Conservation (phyloP, 2,113 vertebrate genomes). For the Narcine bancroftii region DNA sequence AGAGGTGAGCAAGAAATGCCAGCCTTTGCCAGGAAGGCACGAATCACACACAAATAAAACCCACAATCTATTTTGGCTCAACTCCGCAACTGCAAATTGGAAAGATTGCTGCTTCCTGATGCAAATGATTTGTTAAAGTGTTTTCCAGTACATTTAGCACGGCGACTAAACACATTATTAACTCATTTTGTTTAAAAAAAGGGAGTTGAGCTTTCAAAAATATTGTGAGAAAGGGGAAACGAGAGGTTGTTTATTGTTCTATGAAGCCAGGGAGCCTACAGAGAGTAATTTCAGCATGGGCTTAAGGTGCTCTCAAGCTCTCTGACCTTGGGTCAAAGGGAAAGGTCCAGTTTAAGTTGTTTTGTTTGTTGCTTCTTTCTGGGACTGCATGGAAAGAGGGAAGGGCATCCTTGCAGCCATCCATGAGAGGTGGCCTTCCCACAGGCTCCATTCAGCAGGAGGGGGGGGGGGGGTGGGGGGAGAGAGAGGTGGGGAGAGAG, state of each 20-base stretch:
- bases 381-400: not conserved
- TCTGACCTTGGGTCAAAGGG: not conserved
- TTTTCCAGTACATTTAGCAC: constrained; percentile 29
- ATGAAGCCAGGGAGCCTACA: not conserved
- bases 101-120: not conserved
- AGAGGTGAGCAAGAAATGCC: not conserved
- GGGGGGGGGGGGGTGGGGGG: too few species aligned
- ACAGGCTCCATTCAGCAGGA: not conserved
- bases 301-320: not conserved
- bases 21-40: not conserved
- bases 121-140: constrained; percentile 23
- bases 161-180: constrained; percentile 18
- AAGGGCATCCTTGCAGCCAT: not conserved
- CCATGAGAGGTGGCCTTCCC: not conserved
- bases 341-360: not conserved
- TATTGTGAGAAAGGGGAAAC: not conserved
- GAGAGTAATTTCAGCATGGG: not conserved
- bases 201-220: not conserved
- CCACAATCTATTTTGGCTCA: not conserved
- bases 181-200: not conserved
- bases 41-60: not conserved
- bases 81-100: not conserved
- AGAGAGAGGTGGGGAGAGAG: too few species aligned
- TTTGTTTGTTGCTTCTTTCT: not conserved
- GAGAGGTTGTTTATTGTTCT: constrained; percentile 5